Percentiles rank a stretch among this genome's conserved stretches.
phyloP scores from a whole-genome alignment of 1,140 invertebrate species.

The Drosophila guanche region DNA sequence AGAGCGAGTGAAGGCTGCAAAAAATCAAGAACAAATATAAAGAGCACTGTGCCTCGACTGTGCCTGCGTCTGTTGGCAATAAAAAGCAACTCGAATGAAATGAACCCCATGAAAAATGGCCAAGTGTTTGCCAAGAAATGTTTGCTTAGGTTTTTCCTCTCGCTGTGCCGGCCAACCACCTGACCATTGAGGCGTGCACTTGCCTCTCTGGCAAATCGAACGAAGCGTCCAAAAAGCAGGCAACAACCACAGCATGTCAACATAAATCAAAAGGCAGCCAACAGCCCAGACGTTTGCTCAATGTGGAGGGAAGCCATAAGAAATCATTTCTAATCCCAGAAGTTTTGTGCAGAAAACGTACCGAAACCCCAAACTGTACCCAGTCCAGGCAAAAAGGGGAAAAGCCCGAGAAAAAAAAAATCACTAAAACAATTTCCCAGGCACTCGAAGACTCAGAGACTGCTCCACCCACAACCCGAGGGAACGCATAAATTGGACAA shows the following conservation, averaged over 20 bases:
- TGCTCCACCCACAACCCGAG: slow-evolving; percentile 36
- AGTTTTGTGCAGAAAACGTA: slow-evolving; percentile 49
- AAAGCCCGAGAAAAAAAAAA: slow-evolving; percentile 30
- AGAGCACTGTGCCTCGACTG: slow-evolving; percentile 26
- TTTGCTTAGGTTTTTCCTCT: slow-evolving; percentile 67
- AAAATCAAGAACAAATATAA: too few relatives aligned
- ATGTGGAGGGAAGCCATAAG: slow-evolving; percentile 59
- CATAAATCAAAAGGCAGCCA: slow-evolving; percentile 78
- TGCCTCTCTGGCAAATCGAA: slow-evolving; percentile 68
- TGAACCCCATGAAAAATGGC: slow-evolving; percentile 80
- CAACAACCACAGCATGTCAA: slow-evolving; percentile 74
- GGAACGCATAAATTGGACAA: slow-evolving; percentile 76
- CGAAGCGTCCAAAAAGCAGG: slow-evolving; percentile 34
- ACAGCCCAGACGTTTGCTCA: slow-evolving; percentile 37
- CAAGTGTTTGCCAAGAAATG: slow-evolving; percentile 79
- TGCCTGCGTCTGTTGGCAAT: slow-evolving; percentile 45
- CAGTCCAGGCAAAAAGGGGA: slow-evolving; percentile 1
- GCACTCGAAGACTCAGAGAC: not conserved
- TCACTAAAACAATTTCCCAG: slow-evolving; percentile 39
- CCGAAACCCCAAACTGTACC: not conserved
- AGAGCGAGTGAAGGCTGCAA: too few relatives aligned
- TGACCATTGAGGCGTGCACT: slow-evolving; percentile 78
- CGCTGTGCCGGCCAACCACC: slow-evolving; percentile 57
- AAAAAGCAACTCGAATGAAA: slow-evolving; percentile 79
- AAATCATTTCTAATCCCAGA: slow-evolving; percentile 80